Evolutionary conservation across 2,113 vertebrate genomes (phyloP), one percentile per base, ranked within the genome.

Genomic region (Xiphias gladius): DNA sequence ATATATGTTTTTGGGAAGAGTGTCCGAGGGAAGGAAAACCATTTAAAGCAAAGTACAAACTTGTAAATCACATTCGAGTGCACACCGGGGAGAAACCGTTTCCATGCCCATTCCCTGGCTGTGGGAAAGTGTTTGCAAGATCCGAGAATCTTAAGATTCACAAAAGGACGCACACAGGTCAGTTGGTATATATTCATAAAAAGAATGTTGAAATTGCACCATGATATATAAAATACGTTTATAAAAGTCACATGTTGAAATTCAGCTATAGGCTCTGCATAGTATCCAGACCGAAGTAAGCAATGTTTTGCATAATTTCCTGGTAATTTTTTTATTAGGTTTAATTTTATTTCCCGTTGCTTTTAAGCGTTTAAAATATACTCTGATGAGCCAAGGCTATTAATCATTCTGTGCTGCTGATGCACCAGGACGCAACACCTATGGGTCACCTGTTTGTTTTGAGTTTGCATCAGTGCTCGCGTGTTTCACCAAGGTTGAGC

Each of bases 11-110:
- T 95, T 99, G 98, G 98, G 98, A 99, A 97, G 98, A 99, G 89
- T 99, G 98, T 96, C 97, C 97, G 2, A 94, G 98, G 88, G 97
- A 99, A 96, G 98, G 98, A 86, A 99, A 99, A 85, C 97, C 98
- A 77, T 99, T 99, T 94, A 99, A 99, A 96, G 98, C 98, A 94
- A 99, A 99, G 95, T 99, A 99, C 86, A 99, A 99, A 97, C 98
- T 99, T 91, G 98, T 99, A 87, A 99, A 99, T 96, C 98, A 99
- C 94, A 99, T 99, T 94, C 96, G 98, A 86, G 98, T 99, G 88
- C 98, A 99, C 96, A 99, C 98, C 91, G 98, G 98, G 86, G 98
- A 99, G 95, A 99, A 99, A 84, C 98, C 98, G 83, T 99, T 99
- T 71, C 98, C 98, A 4, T 99, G 98, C 88, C 98, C 98, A 61